A percentile compares a stretch with the other conserved stretches of the same genome.
Evolutionary conservation across 2,113 vertebrate species (phyloP).

Genomic region (Catagonus wagneri): DNA sequence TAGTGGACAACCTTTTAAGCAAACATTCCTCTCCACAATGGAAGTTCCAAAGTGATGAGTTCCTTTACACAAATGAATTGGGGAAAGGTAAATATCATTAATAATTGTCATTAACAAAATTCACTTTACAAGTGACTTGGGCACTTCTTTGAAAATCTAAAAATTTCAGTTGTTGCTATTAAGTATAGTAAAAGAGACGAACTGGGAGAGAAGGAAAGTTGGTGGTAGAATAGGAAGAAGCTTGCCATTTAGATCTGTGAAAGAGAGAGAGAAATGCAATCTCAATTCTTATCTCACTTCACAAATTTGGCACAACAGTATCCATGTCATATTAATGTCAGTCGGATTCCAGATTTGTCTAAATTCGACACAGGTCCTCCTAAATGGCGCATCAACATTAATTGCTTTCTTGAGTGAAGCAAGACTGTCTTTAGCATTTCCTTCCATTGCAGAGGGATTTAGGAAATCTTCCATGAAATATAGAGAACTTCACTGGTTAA

Average conservation of each 20-base stretch:
- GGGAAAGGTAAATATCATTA: neutral
- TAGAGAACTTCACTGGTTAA: neutral
- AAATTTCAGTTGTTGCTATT: neutral
- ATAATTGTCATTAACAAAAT: neutral
- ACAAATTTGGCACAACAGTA: neutral
- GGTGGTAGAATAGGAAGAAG: neutral
- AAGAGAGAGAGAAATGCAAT: neutral
- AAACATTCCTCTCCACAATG: neutral
- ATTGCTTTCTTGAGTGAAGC: neutral
- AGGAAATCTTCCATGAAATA: neutral
- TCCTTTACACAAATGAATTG: neutral
- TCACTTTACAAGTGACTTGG: neutral
- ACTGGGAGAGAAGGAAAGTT: neutral
- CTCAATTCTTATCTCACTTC: neutral
- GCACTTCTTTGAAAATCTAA: neutral
- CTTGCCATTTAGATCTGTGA: neutral
- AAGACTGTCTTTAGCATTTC: neutral
- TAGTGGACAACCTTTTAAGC: neutral
- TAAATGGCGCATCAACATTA: neutral
- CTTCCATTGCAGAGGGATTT: neutral
- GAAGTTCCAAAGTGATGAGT: neutral
- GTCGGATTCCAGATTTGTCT: neutral
- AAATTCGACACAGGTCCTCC: neutral
- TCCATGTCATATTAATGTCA: neutral
- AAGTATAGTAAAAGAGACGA: neutral